Percentiles rank a stretch among this genome's conserved stretches.
These are phyloP conservation scores for Ectemnius lituratus DNA, from an alignment of 2,888 invertebrate species.

Conservation along the genomic window DNA sequence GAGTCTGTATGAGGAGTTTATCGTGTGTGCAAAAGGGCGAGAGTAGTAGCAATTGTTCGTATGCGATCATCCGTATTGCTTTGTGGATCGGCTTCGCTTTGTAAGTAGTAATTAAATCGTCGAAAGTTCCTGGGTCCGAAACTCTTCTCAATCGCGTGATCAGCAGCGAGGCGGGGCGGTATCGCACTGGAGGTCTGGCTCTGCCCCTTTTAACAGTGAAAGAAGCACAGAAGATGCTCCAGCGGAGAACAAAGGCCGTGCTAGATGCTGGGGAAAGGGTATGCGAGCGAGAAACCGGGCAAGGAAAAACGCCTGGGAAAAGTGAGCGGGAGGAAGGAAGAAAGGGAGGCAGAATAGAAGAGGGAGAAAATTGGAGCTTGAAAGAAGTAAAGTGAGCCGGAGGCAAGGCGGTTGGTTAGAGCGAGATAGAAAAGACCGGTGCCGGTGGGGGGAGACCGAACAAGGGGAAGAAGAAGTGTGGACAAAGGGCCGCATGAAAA, in stretches of 20 bases:
- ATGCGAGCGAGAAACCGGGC: background rate
- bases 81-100: constrained; percentile 3
- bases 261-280: constrained; percentile 36
- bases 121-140: constrained; percentile 37
- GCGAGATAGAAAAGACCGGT: constrained; percentile 31
- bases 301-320: background rate
- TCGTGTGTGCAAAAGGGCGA: too few species aligned
- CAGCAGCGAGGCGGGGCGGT: constrained; percentile 23
- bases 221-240: constrained; percentile 38
- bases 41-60: too few species aligned
- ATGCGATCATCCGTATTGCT: too few species aligned
- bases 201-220: constrained; percentile 26
- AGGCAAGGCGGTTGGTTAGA: constrained; percentile 33
- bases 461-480: constrained; percentile 27
- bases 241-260: constrained; percentile 41
- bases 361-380: constrained; percentile 42
- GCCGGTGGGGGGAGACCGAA: constrained; percentile 22
- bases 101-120: constrained; percentile 52
- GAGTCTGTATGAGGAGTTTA: too few species aligned
- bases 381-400: constrained; percentile 38
- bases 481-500: constrained; percentile 34
- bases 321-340: background rate
- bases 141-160: constrained; percentile 26
- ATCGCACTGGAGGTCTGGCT: background rate
- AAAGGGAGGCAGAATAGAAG: background rate